A percentile compares a stretch with the other conserved stretches of the same genome.
These are phyloP conservation scores for Spodoptera frugiperda DNA, from an alignment of 1,140 invertebrate species.

Conservation along the genomic window DNA sequence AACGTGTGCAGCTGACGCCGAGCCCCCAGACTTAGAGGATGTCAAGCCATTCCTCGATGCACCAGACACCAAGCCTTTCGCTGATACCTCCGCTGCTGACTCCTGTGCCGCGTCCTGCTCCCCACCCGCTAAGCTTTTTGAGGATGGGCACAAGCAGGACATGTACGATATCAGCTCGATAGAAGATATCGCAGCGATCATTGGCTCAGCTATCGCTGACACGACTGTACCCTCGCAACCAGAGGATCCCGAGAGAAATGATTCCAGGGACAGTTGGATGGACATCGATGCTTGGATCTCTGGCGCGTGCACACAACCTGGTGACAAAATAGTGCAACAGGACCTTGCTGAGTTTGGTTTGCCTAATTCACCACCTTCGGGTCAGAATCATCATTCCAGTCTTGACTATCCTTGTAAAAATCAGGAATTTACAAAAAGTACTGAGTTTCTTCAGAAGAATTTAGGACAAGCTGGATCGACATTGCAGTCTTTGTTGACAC, in stretches of 20 bases:
- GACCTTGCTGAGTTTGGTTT: conserved; percentile 89
- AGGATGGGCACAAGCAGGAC: conserved; percentile 80
- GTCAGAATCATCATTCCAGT: conserved; percentile 68
- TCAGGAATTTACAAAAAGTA: conserved; percentile 80
- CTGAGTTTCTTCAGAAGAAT: conserved; percentile 83
- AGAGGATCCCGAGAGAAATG: conserved; percentile 88
- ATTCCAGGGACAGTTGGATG: conserved; percentile 92
- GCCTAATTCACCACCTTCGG: conserved; percentile 88
- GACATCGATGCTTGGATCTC: conserved; percentile 94
- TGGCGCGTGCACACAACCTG: conserved; percentile 89
- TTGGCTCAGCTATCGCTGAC: conserved; percentile 95
- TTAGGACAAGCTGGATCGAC: conserved; percentile 88
- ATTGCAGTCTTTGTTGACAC: conserved; percentile 91
- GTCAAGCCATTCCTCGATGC: conserved; percentile 88
- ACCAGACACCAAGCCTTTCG: conserved; percentile 82
- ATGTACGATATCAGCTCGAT: conserved; percentile 91
- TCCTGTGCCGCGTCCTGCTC: conserved; percentile 81
- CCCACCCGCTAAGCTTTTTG: conserved; percentile 78
- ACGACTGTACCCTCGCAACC: conserved; percentile 91
- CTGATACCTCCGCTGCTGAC: conserved; percentile 72
- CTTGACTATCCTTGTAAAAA: conserved; percentile 78
- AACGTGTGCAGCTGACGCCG: conserved; percentile 88
- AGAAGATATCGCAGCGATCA: conserved; percentile 95
- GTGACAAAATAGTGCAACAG: conserved; percentile 88
- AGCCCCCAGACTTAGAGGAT: conserved; percentile 85